Evolutionary conservation across 2,113 vertebrate genomes (phyloP), one percentile per base, ranked within the genome.

Genomic region (Cyprinodon brontotheroides): DNA sequence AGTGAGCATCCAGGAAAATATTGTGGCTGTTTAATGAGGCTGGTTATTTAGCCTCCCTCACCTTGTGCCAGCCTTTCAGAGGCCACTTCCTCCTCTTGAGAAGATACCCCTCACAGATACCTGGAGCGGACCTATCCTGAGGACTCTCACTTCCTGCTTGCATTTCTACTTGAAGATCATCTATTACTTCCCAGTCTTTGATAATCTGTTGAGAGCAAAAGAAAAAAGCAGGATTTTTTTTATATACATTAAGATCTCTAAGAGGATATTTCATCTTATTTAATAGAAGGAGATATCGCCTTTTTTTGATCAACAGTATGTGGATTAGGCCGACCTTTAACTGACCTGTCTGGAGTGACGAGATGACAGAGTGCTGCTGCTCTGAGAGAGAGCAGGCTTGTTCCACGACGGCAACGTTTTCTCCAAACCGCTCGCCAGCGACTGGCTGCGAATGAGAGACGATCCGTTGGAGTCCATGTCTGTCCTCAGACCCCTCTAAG

Each of bases 51-150:
- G 7, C 17, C 20, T 20, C 50, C 17, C 15, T 93, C 84, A 98
- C 97, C 96, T 98, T 99, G 94, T 98, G 97, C 97, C 97, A 98
- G 36, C 97, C 97, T 83, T 97, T 97, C 39, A 99, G 93, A 2
- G 97, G 97, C 95, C 97, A 98, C 89, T 97, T 99, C 75, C 96
- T 96, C 92, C 96, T 97, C 92, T 98, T 99, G 66, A 97, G 95
- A 79, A 99, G 93, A 82, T 95, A 96, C 0, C 97, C 97, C 85
- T 98, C 96, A 71, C 96, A 97, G 53, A 94, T 85, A 22, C 92
- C 96, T 0, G 92, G 94, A 4, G 80, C 1, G 3, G 84, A 80
- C 68, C 81, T 69, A 20, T 87, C 90, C 8, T 85, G 80, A 60
- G 79, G 89, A 0, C 79, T 74, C 22, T 95, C 94, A 3, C 79